Evolutionary conservation across 2,888 invertebrate genomes (phyloP), one percentile per base, ranked within the genome.

Genomic region (Lacanobia wlatinum): DNA sequence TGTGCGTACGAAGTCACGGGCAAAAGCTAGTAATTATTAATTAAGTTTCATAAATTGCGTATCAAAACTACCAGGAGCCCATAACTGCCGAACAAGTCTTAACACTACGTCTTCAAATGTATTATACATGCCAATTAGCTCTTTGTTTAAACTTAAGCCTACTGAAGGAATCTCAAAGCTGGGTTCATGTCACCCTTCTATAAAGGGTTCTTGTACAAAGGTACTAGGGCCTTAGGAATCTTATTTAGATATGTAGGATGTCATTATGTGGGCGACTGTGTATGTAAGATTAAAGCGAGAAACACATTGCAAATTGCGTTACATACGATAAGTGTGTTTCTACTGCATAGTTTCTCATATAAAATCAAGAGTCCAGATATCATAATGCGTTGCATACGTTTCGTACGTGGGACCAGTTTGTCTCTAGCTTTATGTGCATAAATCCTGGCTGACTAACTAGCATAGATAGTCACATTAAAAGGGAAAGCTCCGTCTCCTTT

Each of bases 61-160:
- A 48, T 18, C 48, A 40, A 52, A 38, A 56, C n/a, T 61, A 61
- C 60, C 40, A 70, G 70, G 55, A 40, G 16, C 16, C 18, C 55
- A 61, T 72, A 48, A 40, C 12, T 55, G n/a, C 12, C 38, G 40
- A 59, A 46, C 40, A 60, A 53, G 21, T 38, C 58, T 70, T 70
- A n/a, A 48, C 56, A 56, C n/a, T n/a, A n/a, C 55, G 69, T 16
- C 38, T 60, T n/a, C 28, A 46, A 65, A 46, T 9, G 62, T 40
- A 48, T 48, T 40, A 50, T 34, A 61, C 38, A 46, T 67, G n/a
- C 48, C 73, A 74, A 74, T 73, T 74, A 61, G 53, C n/a, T 21
- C 16, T 66, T 52, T 56, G 55, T 70, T 55, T 2, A 55, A 73
- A 60, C 16, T 43, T 46, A 48, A 65, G 14, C 59, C 38, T 48